A percentile compares a stretch with the other conserved stretches of the same genome.
Conservation (phyloP, 2,113 vertebrate genomes). For the Leucoraja erinaceus region DNA sequence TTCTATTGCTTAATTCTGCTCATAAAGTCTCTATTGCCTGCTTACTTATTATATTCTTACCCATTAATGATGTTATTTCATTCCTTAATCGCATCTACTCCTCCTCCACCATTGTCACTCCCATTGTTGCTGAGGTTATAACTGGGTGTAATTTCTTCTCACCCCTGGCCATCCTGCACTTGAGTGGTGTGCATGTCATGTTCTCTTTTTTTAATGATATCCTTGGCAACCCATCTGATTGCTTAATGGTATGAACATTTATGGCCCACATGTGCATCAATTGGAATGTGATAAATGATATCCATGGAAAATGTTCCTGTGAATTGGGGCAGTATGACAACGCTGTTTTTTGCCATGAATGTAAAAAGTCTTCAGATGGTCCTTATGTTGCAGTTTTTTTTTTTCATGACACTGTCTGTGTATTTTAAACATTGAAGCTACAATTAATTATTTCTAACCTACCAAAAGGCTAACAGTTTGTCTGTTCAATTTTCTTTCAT, state of each 20-base stretch:
- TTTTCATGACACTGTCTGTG: constrained; percentile 44
- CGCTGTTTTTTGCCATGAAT: constrained; percentile 52
- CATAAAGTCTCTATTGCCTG: no score
- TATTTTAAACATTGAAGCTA: constrained; percentile 42
- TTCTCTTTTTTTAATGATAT: background rate
- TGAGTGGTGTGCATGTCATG: background rate
- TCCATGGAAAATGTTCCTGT: constrained; percentile 43
- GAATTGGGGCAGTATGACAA: constrained; percentile 50
- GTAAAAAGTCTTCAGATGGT: constrained; percentile 55
- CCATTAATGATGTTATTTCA: no score
- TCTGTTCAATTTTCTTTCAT: background rate
- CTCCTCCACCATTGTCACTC: no score
- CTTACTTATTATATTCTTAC: no score
- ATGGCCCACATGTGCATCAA: background rate
- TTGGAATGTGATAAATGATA: background rate
- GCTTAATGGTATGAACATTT: background rate
- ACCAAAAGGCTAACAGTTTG: background rate
- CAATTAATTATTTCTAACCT: constrained; percentile 45
- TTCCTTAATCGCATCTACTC: no score
- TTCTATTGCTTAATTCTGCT: no score
- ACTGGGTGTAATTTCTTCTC: no score
- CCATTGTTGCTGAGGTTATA: no score
- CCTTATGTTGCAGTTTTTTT: constrained; percentile 56
- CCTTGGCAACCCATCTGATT: background rate
- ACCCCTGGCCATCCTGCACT: no score